Conservation (phyloP, 2,888 invertebrate genomes). For the Mimas tiliae region DNA sequence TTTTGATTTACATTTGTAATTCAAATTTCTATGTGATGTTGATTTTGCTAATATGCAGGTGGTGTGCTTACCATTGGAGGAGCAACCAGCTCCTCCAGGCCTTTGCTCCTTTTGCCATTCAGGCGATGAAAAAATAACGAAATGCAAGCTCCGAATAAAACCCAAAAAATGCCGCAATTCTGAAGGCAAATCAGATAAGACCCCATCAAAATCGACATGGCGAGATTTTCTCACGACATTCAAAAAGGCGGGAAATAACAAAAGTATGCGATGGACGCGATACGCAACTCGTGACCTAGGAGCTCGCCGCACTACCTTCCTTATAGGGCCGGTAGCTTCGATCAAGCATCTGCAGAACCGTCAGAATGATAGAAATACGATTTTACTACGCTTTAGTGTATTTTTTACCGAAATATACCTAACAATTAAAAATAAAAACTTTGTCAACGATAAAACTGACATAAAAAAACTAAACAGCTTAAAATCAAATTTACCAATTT, state of each 20-base stretch:
- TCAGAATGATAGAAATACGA: not conserved
- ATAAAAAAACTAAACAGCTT: too few relatives aligned
- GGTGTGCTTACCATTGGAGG: too few relatives aligned
- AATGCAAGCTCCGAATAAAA: not conserved
- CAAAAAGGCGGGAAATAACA: constrained; percentile 17
- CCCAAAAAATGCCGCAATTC: not conserved
- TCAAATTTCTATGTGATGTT: too few relatives aligned
- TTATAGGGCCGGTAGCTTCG: not conserved
- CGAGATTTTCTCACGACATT: not conserved
- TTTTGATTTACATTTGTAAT: too few relatives aligned
- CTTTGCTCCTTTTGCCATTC: too few relatives aligned
- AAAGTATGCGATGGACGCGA: constrained; percentile 5
- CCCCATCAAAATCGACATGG: not conserved
- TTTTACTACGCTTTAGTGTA: too few relatives aligned
- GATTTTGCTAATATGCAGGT: too few relatives aligned
- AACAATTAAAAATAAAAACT: too few relatives aligned
- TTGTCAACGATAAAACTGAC: too few relatives aligned
- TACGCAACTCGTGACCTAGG: constrained; percentile 5
- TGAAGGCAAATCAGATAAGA: not conserved
- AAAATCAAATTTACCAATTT: too few relatives aligned
- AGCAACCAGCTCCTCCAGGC: too few relatives aligned
- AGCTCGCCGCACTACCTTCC: constrained; percentile 14
- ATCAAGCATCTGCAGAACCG: constrained; percentile 1
- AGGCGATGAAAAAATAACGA: not conserved
- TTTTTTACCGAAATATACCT: too few relatives aligned